A percentile compares a stretch with the other conserved stretches of the same genome.
Conservation (phyloP, 1,140 invertebrate species). For the Epicauta chinensis region DNA sequence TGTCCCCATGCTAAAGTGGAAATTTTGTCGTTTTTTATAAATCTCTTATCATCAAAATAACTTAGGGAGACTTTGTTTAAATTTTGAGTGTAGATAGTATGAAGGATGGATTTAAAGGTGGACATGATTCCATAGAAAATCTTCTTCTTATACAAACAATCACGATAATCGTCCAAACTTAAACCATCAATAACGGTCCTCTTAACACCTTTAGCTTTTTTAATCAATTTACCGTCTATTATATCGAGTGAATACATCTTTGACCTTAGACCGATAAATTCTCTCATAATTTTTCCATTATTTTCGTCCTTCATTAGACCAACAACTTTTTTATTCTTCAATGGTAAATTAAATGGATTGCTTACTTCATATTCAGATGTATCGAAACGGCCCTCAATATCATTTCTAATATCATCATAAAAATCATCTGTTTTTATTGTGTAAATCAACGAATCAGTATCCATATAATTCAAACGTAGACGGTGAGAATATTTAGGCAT, state of each 20-base stretch:
- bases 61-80: too few relatives aligned
- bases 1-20: too few relatives aligned
- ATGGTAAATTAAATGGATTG: background rate
- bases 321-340: constrained; percentile 1
- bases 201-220: background rate
- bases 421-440: constrained; percentile 31
- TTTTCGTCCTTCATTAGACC: constrained; percentile 7
- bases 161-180: constrained; percentile 1
- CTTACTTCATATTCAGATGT: constrained; percentile 21
- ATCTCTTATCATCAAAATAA: too few relatives aligned
- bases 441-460: constrained; percentile 43
- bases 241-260: constrained; percentile 4
- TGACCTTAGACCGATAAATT: background rate
- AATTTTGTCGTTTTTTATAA: too few relatives aligned
- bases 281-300: constrained; percentile 2
- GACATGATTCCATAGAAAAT: too few relatives aligned
- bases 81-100: too few relatives aligned
- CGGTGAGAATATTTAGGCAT: constrained; percentile 21
- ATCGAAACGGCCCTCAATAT: constrained; percentile 28
- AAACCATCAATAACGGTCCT: background rate
- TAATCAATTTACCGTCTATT: background rate
- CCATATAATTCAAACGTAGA: constrained; percentile 37
- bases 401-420: constrained; percentile 31
- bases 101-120: too few relatives aligned
- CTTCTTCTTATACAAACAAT: constrained; percentile 1